Conservation (phyloP, 1,140 invertebrate genomes). For the Drosophila jambulina region DNA sequence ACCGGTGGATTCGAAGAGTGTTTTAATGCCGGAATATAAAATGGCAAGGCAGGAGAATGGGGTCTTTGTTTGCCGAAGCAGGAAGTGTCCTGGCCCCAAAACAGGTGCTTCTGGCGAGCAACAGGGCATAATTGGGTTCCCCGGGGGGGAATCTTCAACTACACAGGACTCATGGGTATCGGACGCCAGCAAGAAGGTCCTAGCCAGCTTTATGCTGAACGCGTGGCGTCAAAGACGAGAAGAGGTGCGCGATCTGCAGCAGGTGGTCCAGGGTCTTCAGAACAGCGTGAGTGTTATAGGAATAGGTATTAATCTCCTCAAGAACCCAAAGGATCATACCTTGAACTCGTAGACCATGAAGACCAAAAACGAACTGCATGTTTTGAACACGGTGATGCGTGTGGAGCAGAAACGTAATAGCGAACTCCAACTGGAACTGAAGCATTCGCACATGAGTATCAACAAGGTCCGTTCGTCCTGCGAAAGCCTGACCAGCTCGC, state of each 20-base stretch:
- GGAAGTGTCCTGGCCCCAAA: not conserved
- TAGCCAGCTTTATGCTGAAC: conserved; percentile 64
- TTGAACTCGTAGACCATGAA: conserved; percentile 45
- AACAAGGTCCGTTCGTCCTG: conserved; percentile 43
- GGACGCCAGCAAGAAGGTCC: conserved; percentile 51
- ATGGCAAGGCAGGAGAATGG: conserved; percentile 18
- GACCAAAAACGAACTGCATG: conserved; percentile 63
- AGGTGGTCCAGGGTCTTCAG: conserved; percentile 42
- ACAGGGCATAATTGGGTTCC: not conserved
- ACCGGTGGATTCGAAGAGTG: conserved; percentile 6
- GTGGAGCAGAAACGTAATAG: conserved; percentile 68
- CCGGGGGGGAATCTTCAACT: not conserved
- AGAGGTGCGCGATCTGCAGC: conserved; percentile 52
- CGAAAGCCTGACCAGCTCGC: conserved; percentile 30
- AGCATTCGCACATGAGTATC: conserved; percentile 46
- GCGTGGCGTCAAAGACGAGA: conserved; percentile 67
- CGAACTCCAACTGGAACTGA: conserved; percentile 64
- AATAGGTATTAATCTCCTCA: not conserved
- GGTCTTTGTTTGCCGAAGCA: not conserved
- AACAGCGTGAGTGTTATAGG: conserved; percentile 37
- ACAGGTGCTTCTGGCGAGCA: not conserved
- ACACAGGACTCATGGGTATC: not conserved
- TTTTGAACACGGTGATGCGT: conserved; percentile 58
- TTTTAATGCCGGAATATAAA: not conserved
- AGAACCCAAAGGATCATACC: not conserved